phyloP scores from a whole-genome alignment of 2,113 vertebrate genomes.

The Nicator chloris region DNA sequence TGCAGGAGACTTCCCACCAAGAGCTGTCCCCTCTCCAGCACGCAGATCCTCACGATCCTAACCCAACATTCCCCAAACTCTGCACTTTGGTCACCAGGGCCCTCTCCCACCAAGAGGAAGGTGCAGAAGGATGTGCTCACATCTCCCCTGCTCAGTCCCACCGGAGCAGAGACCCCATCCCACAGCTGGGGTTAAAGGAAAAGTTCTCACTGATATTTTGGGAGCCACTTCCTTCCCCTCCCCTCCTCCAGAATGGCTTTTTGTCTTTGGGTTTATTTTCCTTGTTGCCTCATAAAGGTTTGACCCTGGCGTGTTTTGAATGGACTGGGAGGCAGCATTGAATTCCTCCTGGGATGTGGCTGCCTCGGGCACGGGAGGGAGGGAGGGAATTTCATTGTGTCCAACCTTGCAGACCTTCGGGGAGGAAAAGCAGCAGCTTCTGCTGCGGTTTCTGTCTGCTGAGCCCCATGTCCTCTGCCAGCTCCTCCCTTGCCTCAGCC shows the following conservation, averaged over 20 bases:
- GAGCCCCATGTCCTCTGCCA: neutral
- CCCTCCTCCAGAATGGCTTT: conserved; percentile 9
- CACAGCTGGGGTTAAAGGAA: neutral
- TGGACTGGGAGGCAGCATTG: neutral
- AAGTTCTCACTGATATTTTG: neutral
- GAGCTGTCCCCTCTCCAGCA: neutral
- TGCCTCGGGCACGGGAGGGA: neutral
- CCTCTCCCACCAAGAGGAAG: neutral
- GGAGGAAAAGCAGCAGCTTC: neutral
- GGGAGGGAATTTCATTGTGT: neutral
- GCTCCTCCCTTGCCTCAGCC: neutral
- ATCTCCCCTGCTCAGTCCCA: neutral
- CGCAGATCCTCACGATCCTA: neutral
- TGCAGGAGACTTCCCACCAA: neutral
- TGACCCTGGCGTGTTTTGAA: neutral
- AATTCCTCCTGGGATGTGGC: neutral
- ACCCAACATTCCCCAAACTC: neutral
- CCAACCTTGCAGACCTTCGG: neutral
- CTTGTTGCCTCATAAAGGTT: neutral
- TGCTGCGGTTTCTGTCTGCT: neutral
- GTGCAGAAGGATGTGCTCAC: neutral
- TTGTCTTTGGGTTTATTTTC: conserved; percentile 30
- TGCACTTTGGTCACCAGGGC: neutral
- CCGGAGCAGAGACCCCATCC: neutral
- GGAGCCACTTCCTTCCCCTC: neutral